These are phyloP conservation scores for Ennomos fuscantarius DNA, from an alignment of 2,888 invertebrate genomes.

Conservation along the genomic window DNA sequence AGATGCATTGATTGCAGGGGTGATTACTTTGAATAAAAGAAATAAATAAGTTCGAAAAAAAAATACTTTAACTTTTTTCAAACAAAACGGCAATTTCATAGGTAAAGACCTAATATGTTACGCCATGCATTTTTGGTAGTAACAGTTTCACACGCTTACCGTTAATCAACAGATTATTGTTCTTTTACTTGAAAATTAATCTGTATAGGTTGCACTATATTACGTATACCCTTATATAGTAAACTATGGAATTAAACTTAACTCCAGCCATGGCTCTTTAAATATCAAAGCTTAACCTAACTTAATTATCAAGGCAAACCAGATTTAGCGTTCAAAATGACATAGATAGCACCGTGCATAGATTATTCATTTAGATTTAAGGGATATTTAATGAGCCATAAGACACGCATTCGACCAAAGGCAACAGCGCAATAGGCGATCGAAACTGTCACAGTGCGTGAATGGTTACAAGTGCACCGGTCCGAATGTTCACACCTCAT, in stretches of 20 bases:
- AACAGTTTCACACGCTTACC: too few relatives aligned
- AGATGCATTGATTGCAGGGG: too few relatives aligned
- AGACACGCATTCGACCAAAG: conserved; percentile 11
- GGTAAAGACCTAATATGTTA: too few relatives aligned
- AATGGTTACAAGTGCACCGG: conserved; percentile 59
- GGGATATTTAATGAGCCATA: conserved; percentile 19
- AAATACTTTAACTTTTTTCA: too few relatives aligned
- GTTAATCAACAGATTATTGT: too few relatives aligned
- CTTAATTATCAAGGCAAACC: conserved; percentile 10
- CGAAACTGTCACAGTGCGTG: conserved; percentile 62
- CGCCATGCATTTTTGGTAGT: too few relatives aligned
- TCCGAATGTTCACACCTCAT: conserved; percentile 72
- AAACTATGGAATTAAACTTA: background rate
- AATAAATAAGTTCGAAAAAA: too few relatives aligned
- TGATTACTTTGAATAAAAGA: too few relatives aligned
- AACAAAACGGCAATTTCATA: too few relatives aligned
- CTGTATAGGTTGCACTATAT: too few relatives aligned
- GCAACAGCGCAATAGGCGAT: conserved; percentile 37
- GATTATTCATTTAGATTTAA: conserved; percentile 24
- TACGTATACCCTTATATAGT: too few relatives aligned
- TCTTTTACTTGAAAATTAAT: too few relatives aligned
- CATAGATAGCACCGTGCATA: conserved; percentile 1
- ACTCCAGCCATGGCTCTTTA: background rate
- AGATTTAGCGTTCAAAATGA: conserved; percentile 1
- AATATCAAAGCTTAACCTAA: conserved; percentile 12